phyloP scores from a whole-genome alignment of 2,113 vertebrate genomes.

The Emydura subglobosa region DNA sequence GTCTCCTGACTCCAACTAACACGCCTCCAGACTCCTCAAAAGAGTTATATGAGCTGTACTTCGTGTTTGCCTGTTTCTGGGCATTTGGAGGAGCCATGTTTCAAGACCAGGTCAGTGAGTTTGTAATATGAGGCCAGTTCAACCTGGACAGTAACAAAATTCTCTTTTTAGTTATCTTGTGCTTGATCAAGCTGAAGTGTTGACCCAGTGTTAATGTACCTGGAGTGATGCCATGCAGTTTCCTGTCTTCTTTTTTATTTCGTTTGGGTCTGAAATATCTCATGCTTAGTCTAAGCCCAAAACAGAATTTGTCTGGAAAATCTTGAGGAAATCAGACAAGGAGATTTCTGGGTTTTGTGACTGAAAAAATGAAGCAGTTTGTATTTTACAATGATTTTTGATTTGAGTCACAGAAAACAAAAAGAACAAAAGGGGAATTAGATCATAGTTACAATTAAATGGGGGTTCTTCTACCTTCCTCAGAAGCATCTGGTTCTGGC shows the following conservation, averaged over 20 bases:
- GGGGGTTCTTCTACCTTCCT: too few species aligned
- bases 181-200: background rate
- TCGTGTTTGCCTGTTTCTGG: slow-evolving; percentile 83
- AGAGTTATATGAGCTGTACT: slow-evolving; percentile 84
- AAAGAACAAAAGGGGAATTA: background rate
- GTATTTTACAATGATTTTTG: background rate
- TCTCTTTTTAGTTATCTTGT: background rate
- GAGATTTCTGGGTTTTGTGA: background rate
- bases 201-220: background rate
- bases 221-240: too few species aligned
- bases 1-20: slow-evolving; percentile 77
- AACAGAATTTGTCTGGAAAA: background rate
- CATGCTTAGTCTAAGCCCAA: background rate
- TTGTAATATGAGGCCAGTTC: background rate
- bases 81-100: slow-evolving; percentile 81
- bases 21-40: slow-evolving; percentile 76
- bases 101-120: slow-evolving; percentile 82
- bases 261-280: background rate
- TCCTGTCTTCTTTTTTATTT: background rate
- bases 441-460: background rate
- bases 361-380: background rate
- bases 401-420: background rate
- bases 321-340: background rate
- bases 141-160: background rate
- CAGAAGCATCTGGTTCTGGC: background rate